Base-by-base conservation (phyloP, 2,797 vertebrate genomes). In the Zalophus californianus region DNA sequence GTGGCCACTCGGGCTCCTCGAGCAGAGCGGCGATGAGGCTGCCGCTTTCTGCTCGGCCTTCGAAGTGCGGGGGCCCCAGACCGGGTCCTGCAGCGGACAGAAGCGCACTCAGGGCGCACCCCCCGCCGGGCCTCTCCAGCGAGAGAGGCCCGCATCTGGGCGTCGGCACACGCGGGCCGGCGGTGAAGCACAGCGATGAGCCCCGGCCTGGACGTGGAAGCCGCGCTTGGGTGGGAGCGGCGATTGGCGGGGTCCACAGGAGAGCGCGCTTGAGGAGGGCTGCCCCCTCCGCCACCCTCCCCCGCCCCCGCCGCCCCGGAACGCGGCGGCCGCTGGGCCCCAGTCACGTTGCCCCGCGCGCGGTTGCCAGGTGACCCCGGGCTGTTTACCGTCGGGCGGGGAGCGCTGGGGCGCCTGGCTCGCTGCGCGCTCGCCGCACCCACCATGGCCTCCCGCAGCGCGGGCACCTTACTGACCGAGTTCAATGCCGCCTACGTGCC, bases 391-490 rank as follows among this genome's bases (percentile, higher is more conserved):
- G 0, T 15, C 2, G 2, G 11, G 84, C 73, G 1, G 18, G 16
- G 18, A 44, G 73, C 64, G 20, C 87, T 0, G 1, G 12, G 29
- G 15, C 66, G 35, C 87, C 97, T 97, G 98, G 97, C 97, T 48
- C 78, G 94, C 90, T 60, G 96, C 10, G 72, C 92, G 3, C 94
- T 97, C 62, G 82, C 93, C 5, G 21, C 66, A 14, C 27, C 60
- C 90, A 91, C 93, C 94, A 98, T 99, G 98, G 98, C 98, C 83
- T 98, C 96, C 21, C 96, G 98, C 90, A 96, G 98, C 35, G 96
- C 98, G 1, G 98, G 98, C 93, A 98, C 97, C 13, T 93, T 98
- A 0, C 90, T 98, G 91, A 98, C 96, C 2, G 98, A 97, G 52
- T 97, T 97, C 97, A 98, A 94, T n/a, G 97, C 97, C 27, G 66